A percentile compares a stretch with the other conserved stretches of the same genome.
Evolutionary conservation across 2,888 invertebrate genomes (phyloP).

Genomic region (Clusia tigrina): DNA sequence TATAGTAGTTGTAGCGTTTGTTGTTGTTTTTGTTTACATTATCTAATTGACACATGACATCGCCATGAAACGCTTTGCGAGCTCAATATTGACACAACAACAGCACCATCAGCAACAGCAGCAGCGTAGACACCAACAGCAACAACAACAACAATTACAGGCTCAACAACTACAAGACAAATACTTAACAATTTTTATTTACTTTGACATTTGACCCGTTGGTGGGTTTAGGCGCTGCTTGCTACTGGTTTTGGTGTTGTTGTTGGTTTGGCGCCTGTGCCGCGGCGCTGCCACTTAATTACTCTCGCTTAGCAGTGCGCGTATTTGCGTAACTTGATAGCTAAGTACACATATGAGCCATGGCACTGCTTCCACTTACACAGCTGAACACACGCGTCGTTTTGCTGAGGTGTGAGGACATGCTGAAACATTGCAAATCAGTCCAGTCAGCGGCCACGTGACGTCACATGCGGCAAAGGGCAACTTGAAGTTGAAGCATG

Average conservation of each 20-base stretch:
- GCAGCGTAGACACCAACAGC: constrained; percentile 17
- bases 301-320: background rate
- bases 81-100: constrained; percentile 25
- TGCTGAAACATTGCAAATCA: too few relatives aligned
- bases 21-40: constrained; percentile 46
- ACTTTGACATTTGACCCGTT: constrained; percentile 25
- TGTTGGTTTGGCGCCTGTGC: background rate
- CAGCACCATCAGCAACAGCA: constrained; percentile 28
- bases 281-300: background rate
- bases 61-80: background rate
- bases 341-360: background rate
- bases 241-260: background rate
- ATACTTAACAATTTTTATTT: constrained; percentile 2
- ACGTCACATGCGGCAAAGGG: background rate
- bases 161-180: constrained; percentile 47
- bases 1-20: background rate
- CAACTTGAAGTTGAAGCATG: background rate
- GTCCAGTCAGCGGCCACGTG: too few relatives aligned
- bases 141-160: constrained; percentile 16
- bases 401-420: too few relatives aligned
- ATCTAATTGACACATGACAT: constrained; percentile 44
- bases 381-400: too few relatives aligned
- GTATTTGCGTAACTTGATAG: background rate
- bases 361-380: background rate
- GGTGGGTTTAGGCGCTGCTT: background rate